phyloP scores from a whole-genome alignment of 1,140 invertebrate genomes.

The Saccostrea echinata region DNA sequence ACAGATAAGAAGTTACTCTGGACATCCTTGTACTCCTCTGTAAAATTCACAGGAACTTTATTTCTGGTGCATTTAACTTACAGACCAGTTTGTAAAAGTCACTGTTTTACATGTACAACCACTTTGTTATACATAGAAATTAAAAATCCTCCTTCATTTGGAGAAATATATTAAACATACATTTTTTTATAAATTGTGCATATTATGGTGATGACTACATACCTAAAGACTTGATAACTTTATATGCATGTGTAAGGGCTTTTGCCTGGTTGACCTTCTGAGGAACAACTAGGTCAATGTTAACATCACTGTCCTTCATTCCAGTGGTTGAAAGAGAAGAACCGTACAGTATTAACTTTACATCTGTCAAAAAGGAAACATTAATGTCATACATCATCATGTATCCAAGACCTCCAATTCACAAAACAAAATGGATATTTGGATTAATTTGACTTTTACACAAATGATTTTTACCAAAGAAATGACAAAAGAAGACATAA shows the following conservation, averaged over 20 bases:
- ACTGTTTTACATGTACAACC: not conserved
- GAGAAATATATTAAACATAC: not conserved
- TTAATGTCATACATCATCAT: no score
- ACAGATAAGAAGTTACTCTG: constrained; percentile 75
- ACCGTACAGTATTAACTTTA: constrained; percentile 74
- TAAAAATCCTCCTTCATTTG: not conserved
- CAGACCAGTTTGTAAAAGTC: not conserved
- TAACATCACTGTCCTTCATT: constrained; percentile 73
- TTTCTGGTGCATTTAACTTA: not conserved
- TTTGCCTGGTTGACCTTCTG: constrained; percentile 62
- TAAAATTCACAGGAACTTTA: not conserved
- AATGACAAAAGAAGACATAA: no score
- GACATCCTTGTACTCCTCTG: constrained; percentile 73
- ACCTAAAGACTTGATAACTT: constrained; percentile 22
- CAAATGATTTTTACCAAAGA: no score
- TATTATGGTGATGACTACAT: not conserved
- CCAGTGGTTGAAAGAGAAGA: constrained; percentile 75
- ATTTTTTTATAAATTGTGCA: no score
- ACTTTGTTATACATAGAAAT: not conserved
- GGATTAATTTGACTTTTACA: no score
- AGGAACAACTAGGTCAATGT: constrained; percentile 74
- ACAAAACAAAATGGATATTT: no score
- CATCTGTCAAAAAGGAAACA: constrained; percentile 63
- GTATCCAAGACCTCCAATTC: no score
- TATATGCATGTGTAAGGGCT: constrained; percentile 66